Conservation (phyloP, 2,113 vertebrate species). For the Nyctibius bracteatus region DNA sequence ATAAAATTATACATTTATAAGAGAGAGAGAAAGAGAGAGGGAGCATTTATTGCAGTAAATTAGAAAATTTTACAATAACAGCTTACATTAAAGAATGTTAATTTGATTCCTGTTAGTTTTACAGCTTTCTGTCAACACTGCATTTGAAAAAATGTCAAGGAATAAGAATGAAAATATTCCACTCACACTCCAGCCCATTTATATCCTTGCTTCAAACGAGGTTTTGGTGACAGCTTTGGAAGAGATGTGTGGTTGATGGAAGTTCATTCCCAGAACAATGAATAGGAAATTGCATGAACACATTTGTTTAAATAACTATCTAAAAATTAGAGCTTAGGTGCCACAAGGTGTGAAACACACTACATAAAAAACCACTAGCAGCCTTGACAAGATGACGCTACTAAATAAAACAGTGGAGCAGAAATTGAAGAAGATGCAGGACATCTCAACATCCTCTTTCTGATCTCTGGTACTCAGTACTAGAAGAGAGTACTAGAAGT, state of each 20-base stretch:
- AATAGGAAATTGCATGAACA: not conserved
- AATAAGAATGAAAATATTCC: not conserved
- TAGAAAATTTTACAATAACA: slow-evolving; percentile 8
- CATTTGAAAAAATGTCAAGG: not conserved
- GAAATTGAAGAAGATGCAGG: not conserved
- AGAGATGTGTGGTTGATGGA: not conserved
- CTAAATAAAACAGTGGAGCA: not conserved
- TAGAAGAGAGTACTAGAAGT: not conserved
- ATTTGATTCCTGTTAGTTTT: slow-evolving; percentile 36
- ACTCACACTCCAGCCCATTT: not conserved
- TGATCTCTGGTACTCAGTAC: not conserved
- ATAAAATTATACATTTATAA: not conserved
- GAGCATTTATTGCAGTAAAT: slow-evolving; percentile 10
- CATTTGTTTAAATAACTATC: not conserved
- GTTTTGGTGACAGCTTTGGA: not conserved
- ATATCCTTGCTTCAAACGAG: not conserved
- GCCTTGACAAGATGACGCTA: not conserved
- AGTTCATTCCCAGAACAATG: not conserved
- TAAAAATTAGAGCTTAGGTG: not conserved
- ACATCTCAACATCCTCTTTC: not conserved
- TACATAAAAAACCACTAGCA: not conserved
- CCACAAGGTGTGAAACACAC: not conserved
- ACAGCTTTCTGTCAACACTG: not conserved
- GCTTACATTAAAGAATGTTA: slow-evolving; percentile 3
- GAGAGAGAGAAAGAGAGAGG: not conserved